A percentile compares a stretch with the other conserved stretches of the same genome.
Conservation (phyloP, 1,140 invertebrate species). For the Littorina saxatilis region DNA sequence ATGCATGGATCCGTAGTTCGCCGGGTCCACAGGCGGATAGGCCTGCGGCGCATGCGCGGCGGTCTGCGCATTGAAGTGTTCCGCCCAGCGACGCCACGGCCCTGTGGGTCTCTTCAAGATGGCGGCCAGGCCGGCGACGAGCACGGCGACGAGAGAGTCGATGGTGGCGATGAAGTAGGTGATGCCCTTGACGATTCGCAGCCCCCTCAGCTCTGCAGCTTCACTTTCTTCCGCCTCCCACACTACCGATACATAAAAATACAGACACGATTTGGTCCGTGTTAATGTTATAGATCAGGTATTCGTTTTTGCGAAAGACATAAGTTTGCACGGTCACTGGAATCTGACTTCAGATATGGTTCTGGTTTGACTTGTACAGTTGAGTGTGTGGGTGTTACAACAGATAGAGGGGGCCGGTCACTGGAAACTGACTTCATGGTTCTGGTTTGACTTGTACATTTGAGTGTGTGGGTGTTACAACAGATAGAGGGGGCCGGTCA, state of each 20-base stretch:
- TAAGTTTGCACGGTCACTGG: too few species aligned
- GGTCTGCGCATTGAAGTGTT: constrained; percentile 31
- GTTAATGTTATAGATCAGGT: too few species aligned
- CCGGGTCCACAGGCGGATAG: constrained; percentile 28
- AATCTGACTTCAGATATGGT: too few species aligned
- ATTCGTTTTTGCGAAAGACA: too few species aligned
- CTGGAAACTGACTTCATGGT: too few species aligned
- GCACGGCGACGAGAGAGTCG: constrained; percentile 32
- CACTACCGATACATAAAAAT: background rate
- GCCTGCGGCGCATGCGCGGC: constrained; percentile 32
- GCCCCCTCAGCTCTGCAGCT: constrained; percentile 16
- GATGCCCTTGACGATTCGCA: constrained; percentile 15
- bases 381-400: too few species aligned
- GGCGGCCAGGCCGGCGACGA: constrained; percentile 6
- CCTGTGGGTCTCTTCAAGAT: constrained; percentile 17
- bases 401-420: too few species aligned
- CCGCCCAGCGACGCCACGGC: constrained; percentile 32
- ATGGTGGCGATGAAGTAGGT: constrained; percentile 39
- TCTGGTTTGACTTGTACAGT: too few species aligned
- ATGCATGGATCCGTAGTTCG: constrained; percentile 21
- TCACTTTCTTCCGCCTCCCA: constrained; percentile 29
- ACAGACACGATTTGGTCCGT: too few species aligned
- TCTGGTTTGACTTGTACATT: too few species aligned
- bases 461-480: too few species aligned
- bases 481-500: too few species aligned